Conservation (phyloP, 2,797 vertebrate genomes). For the Cheirogaleus major region DNA sequence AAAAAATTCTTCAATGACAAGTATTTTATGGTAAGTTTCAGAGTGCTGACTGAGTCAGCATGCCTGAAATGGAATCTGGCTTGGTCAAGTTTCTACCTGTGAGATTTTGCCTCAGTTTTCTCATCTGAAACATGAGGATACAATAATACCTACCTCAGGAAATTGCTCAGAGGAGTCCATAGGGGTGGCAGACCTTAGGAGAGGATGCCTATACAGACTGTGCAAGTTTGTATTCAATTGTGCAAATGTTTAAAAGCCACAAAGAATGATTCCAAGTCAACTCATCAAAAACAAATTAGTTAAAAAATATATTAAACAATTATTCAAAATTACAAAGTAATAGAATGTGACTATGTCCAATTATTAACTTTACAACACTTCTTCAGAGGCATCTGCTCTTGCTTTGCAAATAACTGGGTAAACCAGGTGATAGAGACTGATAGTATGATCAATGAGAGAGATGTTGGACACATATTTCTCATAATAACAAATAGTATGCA, state of each 20-base stretch:
- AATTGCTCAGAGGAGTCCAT: not conserved
- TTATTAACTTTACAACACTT: not conserved
- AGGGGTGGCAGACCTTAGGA: not conserved
- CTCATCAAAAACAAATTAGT: not conserved
- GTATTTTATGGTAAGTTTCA: not conserved
- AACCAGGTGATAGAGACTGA: not conserved
- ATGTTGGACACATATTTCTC: not conserved
- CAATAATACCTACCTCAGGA: fast-evolving
- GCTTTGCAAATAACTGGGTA: not conserved
- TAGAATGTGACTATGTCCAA: not conserved
- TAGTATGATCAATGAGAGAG: not conserved
- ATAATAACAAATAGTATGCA: not conserved
- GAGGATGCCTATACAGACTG: not conserved
- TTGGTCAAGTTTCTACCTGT: not conserved
- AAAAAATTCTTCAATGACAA: not conserved
- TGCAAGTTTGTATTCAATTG: not conserved
- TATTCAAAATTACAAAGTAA: not conserved
- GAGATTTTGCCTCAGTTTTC: not conserved
- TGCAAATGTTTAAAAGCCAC: not conserved
- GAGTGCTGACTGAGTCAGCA: not conserved
- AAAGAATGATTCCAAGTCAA: not conserved
- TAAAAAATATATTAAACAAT: not conserved
- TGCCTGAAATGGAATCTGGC: not conserved
- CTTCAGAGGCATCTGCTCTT: not conserved
- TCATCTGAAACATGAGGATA: not conserved